phyloP scores from a whole-genome alignment of 23 tunicate species.

The Pegea sp. region DNA sequence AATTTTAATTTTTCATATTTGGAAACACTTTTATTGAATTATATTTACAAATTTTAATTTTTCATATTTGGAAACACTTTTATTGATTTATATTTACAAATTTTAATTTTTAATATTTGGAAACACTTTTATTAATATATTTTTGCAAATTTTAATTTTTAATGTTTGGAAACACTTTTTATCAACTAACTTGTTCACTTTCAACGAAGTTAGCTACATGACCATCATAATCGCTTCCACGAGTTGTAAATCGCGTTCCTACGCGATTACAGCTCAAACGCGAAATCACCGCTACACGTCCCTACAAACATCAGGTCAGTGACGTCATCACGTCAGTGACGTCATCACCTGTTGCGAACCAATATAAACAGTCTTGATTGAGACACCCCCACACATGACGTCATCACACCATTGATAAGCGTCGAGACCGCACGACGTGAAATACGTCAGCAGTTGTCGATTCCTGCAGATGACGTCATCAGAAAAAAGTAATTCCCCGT shows the following conservation, averaged over 20 bases:
- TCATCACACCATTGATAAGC: constrained; percentile 17
- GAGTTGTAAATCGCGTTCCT: constrained; percentile 80
- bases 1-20: too few relatives aligned
- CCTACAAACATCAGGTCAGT: constrained; percentile 2
- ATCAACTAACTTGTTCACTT: constrained; percentile 60
- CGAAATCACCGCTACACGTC: constrained; percentile 38
- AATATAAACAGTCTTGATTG: constrained; percentile 52
- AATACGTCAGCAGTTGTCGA: constrained; percentile 37
- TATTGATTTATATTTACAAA: too few relatives aligned
- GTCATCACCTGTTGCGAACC: constrained; percentile 49
- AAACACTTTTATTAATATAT: too few relatives aligned
- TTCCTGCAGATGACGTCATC: too few relatives aligned
- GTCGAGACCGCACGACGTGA: constrained; percentile 17
- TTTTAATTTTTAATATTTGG: too few relatives aligned
- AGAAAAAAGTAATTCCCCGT: too few relatives aligned
- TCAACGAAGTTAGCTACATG: constrained; percentile 92
- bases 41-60: too few relatives aligned
- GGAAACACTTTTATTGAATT: too few relatives aligned
- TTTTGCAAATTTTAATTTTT: background rate
- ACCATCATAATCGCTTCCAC: constrained; percentile 66
- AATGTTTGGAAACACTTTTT: background rate
- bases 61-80: too few relatives aligned
- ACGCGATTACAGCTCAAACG: constrained; percentile 79
- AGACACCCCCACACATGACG: constrained; percentile 82
- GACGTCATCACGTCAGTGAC: background rate